phyloP scores from a whole-genome alignment of 2,113 vertebrate species.

The Poeciliopsis occidentalis region DNA sequence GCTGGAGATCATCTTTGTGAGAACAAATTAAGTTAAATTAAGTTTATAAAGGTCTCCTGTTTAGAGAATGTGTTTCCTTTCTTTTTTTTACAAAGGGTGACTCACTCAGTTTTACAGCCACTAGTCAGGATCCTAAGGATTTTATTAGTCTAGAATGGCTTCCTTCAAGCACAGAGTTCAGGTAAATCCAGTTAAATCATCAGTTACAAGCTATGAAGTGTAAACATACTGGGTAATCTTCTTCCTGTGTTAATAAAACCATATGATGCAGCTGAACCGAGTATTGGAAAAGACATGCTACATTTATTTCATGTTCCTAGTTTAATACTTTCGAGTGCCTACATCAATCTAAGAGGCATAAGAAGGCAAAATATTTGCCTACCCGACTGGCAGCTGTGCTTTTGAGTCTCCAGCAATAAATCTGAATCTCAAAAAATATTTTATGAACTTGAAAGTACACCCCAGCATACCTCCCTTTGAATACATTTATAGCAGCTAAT shows the following conservation, averaged over 20 bases:
- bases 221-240: conserved; percentile 18
- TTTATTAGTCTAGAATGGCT: conserved; percentile 3
- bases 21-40: not conserved
- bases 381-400: conserved; percentile 13
- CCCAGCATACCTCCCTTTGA: not conserved
- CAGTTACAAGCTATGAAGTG: conserved; percentile 9
- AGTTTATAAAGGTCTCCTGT: conserved; percentile 7
- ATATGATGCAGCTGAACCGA: conserved; percentile 10
- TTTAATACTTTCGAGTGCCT: not conserved
- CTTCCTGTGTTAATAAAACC: conserved; percentile 23
- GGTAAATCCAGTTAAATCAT: conserved; percentile 25
- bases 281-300: not conserved
- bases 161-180: conserved; percentile 21
- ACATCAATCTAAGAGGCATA: conserved; percentile 21
- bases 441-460: not conserved
- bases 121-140: not conserved
- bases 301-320: not conserved
- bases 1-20: not conserved
- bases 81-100: conserved; percentile 26
- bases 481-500: not conserved
- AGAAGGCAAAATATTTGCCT: conserved; percentile 42
- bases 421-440: conserved; percentile 14
- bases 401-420: conserved; percentile 30
- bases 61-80: conserved; percentile 19
- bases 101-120: conserved; percentile 33